Base-by-base conservation (phyloP, 2,797 vertebrate genomes). In the Rhodeus uyekii region DNA sequence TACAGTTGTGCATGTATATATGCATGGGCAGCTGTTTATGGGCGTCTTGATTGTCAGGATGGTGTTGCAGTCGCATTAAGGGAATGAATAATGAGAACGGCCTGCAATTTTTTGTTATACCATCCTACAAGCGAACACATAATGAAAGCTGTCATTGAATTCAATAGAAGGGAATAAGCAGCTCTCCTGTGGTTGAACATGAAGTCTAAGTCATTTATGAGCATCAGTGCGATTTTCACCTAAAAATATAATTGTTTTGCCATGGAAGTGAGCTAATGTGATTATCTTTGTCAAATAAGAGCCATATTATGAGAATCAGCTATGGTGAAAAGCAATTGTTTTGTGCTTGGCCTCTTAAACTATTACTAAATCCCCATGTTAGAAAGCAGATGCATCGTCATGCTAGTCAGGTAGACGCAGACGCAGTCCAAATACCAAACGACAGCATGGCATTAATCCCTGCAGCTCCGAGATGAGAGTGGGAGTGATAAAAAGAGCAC, bases 11-110 rank as follows among this genome's bases (percentile, higher is more conserved):
- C 32, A 81, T 74, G 69, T 73, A 73, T 81, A 48, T 81, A 73
- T 81, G 53, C 78, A 80, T 71, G 79, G 69, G 58, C 79, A 81
- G 69, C 58, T 64, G 79, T 74, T 81, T 73, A 74, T 29, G 24
- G 14, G 22, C 32, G 1, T 80, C 42, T 44, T 44, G 78, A 71
- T 71, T 71, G 78, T 71, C 38, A 46, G 68, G 78, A 72, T 38
- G 29, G 29, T 61, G 53, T 22, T 24, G 39, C 0, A 3, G 39
- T 75, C 6, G 18, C 79, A 64, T 74, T 73, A 74, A 73, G 58
- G n/a, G n/a, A 74, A 50, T 74, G 32, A 73, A 39, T 81, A 81
- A 74, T 74, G 69, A 64, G 29, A 46, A 48, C 18, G 3, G 3
- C 13, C n/a, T 2, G 29, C 12, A 32, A 53, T 53, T 65, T 34